These are phyloP conservation scores for Pedionomus torquatus DNA, from an alignment of 2,113 vertebrate genomes.

Conservation along the genomic window DNA sequence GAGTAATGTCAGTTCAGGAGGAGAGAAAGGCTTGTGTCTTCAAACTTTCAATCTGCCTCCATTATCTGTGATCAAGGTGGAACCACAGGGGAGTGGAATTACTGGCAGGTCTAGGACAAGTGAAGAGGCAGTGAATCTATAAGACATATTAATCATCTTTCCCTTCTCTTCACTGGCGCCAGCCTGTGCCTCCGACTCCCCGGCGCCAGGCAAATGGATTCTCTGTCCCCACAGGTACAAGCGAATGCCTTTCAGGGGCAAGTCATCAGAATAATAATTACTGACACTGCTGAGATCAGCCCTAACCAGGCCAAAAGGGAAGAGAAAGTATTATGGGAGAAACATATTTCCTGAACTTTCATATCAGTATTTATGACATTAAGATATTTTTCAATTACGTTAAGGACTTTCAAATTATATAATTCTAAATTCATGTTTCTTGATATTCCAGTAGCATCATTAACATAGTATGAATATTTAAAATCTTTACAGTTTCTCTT, in stretches of 20 bases:
- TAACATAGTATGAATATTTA: background rate
- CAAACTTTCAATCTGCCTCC: constrained; percentile 82
- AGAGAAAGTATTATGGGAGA: constrained; percentile 47
- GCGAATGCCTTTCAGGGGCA: constrained; percentile 77
- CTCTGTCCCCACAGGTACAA: constrained; percentile 78
- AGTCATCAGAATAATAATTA: constrained; percentile 80
- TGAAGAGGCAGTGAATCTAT: constrained; percentile 80
- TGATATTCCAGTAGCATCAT: background rate
- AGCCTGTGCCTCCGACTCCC: constrained; percentile 77
- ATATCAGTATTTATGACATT: constrained; percentile 1
- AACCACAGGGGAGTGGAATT: constrained; percentile 78
- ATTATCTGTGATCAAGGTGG: constrained; percentile 81
- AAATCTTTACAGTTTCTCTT: background rate
- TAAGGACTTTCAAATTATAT: constrained; percentile 1
- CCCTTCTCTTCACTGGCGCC: constrained; percentile 82
- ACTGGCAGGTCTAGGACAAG: constrained; percentile 79
- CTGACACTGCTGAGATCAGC: constrained; percentile 78
- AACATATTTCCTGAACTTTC: constrained; percentile 43
- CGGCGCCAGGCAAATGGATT: constrained; percentile 80
- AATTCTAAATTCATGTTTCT: background rate
- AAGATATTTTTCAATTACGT: background rate
- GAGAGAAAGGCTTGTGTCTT: constrained; percentile 77
- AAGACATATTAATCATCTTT: constrained; percentile 84
- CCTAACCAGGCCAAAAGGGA: constrained; percentile 65
- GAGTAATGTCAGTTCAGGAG: constrained; percentile 79